phyloP scores from a whole-genome alignment of 2,888 invertebrate genomes.

The Leptopterna dolabrata region DNA sequence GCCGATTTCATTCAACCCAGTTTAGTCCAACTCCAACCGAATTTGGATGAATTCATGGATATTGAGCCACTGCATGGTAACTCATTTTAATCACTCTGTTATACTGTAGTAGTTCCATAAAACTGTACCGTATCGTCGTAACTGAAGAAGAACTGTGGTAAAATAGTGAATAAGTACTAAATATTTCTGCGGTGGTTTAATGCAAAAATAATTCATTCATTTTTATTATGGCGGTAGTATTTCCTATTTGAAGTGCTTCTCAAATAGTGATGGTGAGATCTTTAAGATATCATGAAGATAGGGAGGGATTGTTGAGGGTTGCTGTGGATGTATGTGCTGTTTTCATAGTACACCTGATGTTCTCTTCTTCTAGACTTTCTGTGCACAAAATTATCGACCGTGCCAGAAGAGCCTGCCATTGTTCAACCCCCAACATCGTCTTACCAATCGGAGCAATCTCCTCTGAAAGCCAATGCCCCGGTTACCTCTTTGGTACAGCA shows the following conservation, averaged over 20 bases:
- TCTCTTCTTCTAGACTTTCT: constrained; percentile 70
- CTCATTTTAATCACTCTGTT: not conserved
- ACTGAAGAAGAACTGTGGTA: no score
- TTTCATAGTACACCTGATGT: not conserved
- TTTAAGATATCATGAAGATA: no score
- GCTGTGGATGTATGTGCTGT: not conserved
- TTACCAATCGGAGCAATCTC: constrained; percentile 3
- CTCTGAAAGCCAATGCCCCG: constrained; percentile 40
- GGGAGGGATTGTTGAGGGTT: no score
- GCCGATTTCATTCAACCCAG: constrained; percentile 99
- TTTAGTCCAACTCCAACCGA: constrained; percentile 95
- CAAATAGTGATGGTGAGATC: no score
- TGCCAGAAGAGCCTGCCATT: constrained; percentile 71
- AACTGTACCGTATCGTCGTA: no score
- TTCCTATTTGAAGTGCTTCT: no score
- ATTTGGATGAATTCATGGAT: constrained; percentile 95
- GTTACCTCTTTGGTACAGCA: constrained; percentile 26
- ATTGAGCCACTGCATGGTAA: constrained; percentile 83
- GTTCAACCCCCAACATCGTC: constrained; percentile 16
- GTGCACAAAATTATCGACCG: constrained; percentile 72
- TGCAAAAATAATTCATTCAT: no score
- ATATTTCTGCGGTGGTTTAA: no score
- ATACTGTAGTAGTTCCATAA: not conserved
- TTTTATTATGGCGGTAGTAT: no score
- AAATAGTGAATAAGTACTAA: no score